phyloP scores from a whole-genome alignment of 2,113 vertebrate species.

The Equus przewalskii region DNA sequence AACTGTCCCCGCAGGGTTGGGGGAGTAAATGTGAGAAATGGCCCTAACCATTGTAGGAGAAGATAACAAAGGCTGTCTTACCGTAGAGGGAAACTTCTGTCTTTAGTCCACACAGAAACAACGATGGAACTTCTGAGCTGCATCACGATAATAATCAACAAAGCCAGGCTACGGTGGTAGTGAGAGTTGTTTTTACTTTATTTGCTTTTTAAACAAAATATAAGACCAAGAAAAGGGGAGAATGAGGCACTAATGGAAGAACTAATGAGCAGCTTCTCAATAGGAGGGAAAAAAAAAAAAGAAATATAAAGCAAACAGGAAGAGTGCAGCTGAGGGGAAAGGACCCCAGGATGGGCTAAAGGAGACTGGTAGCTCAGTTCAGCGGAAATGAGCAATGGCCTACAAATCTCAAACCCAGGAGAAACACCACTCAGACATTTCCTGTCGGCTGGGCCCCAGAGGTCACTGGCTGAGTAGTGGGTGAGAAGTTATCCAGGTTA shows the following conservation, averaged over 20 bases:
- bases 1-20: not conserved
- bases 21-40: not conserved
- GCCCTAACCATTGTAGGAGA: not conserved
- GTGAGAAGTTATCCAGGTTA: not conserved
- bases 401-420: constrained; percentile 28
- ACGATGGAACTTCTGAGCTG: not conserved
- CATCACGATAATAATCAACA: not conserved
- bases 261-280: not conserved
- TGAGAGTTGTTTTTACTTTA: not conserved
- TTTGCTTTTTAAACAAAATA: not conserved
- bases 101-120: not conserved
- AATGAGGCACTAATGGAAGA: not conserved
- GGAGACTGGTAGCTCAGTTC: not conserved
- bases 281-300: not conserved
- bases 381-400: constrained; percentile 51
- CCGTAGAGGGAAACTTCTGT: not conserved
- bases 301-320: constrained; percentile 31
- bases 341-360: not conserved
- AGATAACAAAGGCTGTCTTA: not conserved
- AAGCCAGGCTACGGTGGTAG: not conserved
- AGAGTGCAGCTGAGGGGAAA: not conserved
- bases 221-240: not conserved
- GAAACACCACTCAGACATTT: constrained; percentile 48
- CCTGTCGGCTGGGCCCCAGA: constrained; percentile 55
- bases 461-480: not conserved